Percentiles rank a stretch among this genome's conserved stretches.
phyloP scores from a whole-genome alignment of 2,888 invertebrate genomes.

The Sphinx pinastri region DNA sequence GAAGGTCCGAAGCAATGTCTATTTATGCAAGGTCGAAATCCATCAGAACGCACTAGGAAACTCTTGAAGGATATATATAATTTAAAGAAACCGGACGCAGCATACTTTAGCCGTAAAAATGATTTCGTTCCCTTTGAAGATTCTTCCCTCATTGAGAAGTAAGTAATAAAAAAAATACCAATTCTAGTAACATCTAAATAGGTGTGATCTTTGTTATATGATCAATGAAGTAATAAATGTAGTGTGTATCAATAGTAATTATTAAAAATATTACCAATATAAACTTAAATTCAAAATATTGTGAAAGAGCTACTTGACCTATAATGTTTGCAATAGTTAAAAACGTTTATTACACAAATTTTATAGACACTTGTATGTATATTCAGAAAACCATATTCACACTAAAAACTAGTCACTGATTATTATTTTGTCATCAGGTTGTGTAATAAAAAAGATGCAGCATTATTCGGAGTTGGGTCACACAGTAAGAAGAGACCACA shows the following conservation, averaged over 20 bases:
- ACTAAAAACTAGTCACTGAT: too few relatives aligned
- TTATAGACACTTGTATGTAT: too few relatives aligned
- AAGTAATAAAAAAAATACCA: conserved; percentile 47
- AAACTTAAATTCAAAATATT: neutral
- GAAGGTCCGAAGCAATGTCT: conserved; percentile 94
- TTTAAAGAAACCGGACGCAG: conserved; percentile 93
- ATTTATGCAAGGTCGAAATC: conserved; percentile 93
- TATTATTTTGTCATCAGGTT: conserved; percentile 66
- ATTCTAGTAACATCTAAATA: too few relatives aligned
- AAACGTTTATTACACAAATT: too few relatives aligned
- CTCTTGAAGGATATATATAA: conserved; percentile 94
- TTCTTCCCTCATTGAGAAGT: conserved; percentile 90
- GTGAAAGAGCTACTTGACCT: too few relatives aligned
- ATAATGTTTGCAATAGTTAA: too few relatives aligned
- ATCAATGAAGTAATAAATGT: too few relatives aligned
- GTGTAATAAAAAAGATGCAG: conserved; percentile 92
- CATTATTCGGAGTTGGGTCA: conserved; percentile 95
- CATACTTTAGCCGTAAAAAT: conserved; percentile 91
- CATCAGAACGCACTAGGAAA: conserved; percentile 87
- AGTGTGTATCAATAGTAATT: too few relatives aligned
- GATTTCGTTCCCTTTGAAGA: conserved; percentile 97
- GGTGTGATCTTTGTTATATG: too few relatives aligned
- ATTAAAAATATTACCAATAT: too few relatives aligned
- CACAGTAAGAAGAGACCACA: conserved; percentile 98
- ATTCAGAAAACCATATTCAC: too few relatives aligned